A percentile compares a stretch with the other conserved stretches of the same genome.
Evolutionary conservation across 2,113 vertebrate genomes (phyloP).

Genomic region (Hippoglossus stenolepis): DNA sequence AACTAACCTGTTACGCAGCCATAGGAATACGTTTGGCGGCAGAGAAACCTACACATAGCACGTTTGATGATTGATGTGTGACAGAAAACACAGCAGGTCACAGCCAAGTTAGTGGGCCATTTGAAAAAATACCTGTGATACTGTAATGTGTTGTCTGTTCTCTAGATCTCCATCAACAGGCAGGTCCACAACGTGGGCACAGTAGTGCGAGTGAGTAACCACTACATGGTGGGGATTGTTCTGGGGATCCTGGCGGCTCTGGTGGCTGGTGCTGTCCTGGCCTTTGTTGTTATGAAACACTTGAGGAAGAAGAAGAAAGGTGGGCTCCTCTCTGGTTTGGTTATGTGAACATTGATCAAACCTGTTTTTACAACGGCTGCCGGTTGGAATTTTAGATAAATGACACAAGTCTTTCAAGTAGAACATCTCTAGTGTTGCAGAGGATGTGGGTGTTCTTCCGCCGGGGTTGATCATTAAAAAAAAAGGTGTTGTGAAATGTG

Average conservation of each 20-base stretch:
- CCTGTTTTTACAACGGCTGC: no score
- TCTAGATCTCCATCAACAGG: conserved; percentile 84
- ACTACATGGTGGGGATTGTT: conserved; percentile 84
- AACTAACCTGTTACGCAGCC: no score
- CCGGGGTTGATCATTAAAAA: conserved; percentile 64
- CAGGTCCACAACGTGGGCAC: conserved; percentile 83
- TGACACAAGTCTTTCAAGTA: conserved; percentile 48
- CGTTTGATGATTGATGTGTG: no score
- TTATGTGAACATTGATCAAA: conserved; percentile 50
- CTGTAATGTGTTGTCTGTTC: neutral
- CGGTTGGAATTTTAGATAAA: no score
- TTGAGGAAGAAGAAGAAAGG: conserved; percentile 85
- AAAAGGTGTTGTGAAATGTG: conserved; percentile 46
- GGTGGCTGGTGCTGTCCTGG: conserved; percentile 79
- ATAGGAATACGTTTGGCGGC: no score
- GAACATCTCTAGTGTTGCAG: conserved; percentile 53
- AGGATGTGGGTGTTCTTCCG: conserved; percentile 23
- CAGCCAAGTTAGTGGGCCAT: no score
- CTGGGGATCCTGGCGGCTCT: conserved; percentile 84
- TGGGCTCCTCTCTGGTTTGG: conserved; percentile 41
- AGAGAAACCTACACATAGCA: no score
- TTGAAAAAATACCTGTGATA: neutral
- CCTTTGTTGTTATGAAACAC: conserved; percentile 82
- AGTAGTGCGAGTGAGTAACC: conserved; percentile 82
- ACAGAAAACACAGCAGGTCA: neutral